Percentiles rank a stretch among this genome's conserved stretches.
These are phyloP conservation scores for Acanthosoma haemorrhoidale DNA, from an alignment of 2,888 invertebrate genomes.

Conservation along the genomic window DNA sequence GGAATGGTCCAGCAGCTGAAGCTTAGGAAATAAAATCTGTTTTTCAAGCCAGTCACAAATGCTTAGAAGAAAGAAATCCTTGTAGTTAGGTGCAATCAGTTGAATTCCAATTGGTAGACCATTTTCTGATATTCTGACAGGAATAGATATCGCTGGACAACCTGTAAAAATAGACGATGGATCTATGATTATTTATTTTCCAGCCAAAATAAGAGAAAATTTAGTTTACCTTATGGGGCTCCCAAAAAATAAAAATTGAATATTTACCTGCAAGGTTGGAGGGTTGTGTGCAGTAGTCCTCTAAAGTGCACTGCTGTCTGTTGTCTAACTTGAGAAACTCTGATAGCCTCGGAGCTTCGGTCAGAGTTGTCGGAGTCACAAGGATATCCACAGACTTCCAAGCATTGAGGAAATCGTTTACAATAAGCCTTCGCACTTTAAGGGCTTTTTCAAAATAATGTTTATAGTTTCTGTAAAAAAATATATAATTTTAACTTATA, in stretches of 20 bases:
- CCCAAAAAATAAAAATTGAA: neutral
- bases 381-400: slow-evolving; percentile 74
- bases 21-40: slow-evolving; percentile 58
- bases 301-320: slow-evolving; percentile 77
- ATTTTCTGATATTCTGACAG: slow-evolving; percentile 65
- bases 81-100: slow-evolving; percentile 73
- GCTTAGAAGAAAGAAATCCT: slow-evolving; percentile 68
- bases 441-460: slow-evolving; percentile 86
- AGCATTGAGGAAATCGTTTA: slow-evolving; percentile 74
- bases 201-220: too few relatives aligned
- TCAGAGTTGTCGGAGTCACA: slow-evolving; percentile 85
- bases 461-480: slow-evolving; percentile 68
- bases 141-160: slow-evolving; percentile 82
- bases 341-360: slow-evolving; percentile 74
- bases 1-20: too few relatives aligned
- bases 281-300: slow-evolving; percentile 93
- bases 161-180: slow-evolving; percentile 47
- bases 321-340: slow-evolving; percentile 74
- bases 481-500: neutral
- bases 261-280: slow-evolving; percentile 86
- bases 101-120: slow-evolving; percentile 82
- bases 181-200: neutral
- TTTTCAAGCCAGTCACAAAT: slow-evolving; percentile 78
- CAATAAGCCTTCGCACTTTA: slow-evolving; percentile 79
- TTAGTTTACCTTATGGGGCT: too few relatives aligned